Percentiles rank a stretch among this genome's conserved stretches.
Evolutionary conservation across 2,888 invertebrate species (phyloP).

Genomic region (Meloe dianella): DNA sequence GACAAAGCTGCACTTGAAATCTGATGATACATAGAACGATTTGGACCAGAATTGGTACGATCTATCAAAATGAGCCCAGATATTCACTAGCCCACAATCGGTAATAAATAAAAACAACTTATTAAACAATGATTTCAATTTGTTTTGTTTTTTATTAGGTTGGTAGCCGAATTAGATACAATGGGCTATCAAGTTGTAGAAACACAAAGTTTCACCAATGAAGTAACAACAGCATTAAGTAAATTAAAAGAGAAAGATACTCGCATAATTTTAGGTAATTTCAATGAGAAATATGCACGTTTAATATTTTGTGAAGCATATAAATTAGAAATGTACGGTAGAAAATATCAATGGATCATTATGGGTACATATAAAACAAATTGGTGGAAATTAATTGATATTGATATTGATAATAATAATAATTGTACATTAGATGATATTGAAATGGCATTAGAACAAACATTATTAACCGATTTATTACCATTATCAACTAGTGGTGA

Average conservation of each 20-base stretch:
- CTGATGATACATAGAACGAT: no score
- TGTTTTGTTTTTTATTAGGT: constrained; percentile 57
- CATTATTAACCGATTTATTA: constrained; percentile 85
- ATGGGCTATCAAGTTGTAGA: constrained; percentile 83
- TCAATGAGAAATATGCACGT: constrained; percentile 92
- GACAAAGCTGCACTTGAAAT: no score
- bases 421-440: constrained; percentile 78
- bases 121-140: no score
- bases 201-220: constrained; percentile 91
- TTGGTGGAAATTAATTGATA: constrained; percentile 72
- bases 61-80: constrained; percentile 94
- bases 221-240: constrained; percentile 78
- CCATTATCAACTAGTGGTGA: constrained; percentile 87
- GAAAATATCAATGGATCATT: constrained; percentile 94
- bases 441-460: constrained; percentile 81
- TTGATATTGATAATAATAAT: constrained; percentile 62
- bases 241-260: constrained; percentile 91
- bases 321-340: constrained; percentile 85
- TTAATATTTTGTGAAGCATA: constrained; percentile 88
- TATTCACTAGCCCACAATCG: constrained; percentile 74
- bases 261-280: constrained; percentile 91
- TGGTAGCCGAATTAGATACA: constrained; percentile 84
- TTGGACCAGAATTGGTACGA: constrained; percentile 97
- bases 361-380: constrained; percentile 83
- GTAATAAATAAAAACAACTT: constrained; percentile 74